Evolutionary conservation across 2,888 invertebrate genomes (phyloP).

Genomic region (Troides aeacus): DNA sequence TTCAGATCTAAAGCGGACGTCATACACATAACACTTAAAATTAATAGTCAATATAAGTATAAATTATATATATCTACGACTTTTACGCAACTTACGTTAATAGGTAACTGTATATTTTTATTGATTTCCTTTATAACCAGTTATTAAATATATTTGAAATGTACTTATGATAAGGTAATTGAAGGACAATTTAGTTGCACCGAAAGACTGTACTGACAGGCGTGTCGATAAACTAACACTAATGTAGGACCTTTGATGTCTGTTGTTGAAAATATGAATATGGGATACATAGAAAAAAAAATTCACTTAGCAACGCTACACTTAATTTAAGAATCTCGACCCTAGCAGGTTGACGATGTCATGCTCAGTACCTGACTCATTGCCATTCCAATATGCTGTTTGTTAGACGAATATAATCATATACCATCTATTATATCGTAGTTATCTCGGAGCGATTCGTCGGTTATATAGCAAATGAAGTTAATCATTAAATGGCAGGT

Average conservation of each 20-base stretch:
- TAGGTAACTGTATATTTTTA: constrained; percentile 2
- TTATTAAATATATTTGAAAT: not conserved
- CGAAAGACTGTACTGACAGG: not conserved
- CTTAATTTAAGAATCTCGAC: not conserved
- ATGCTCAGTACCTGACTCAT: not conserved
- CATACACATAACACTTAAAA: constrained; percentile 25
- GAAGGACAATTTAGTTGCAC: not conserved
- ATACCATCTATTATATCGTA: not conserved
- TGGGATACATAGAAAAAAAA: not conserved
- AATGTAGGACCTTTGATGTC: not conserved
- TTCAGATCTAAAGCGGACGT: constrained; percentile 23
- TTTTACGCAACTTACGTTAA: constrained; percentile 4
- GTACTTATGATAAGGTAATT: not conserved
- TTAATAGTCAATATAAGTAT: constrained; percentile 20
- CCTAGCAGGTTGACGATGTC: not conserved
- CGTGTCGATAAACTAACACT: not conserved
- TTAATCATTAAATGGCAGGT: not conserved
- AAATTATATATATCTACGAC: constrained; percentile 18
- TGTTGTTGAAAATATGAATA: not conserved
- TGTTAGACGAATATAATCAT: not conserved
- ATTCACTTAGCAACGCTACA: not conserved
- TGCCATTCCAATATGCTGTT: not conserved
- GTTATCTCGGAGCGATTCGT: not conserved
- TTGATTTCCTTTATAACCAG: not conserved
- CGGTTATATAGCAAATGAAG: not conserved